Percentiles rank a stretch among this genome's conserved stretches.
These are phyloP conservation scores for Sparidentex hasta DNA, from an alignment of 2,797 vertebrate species.

Conservation along the genomic window DNA sequence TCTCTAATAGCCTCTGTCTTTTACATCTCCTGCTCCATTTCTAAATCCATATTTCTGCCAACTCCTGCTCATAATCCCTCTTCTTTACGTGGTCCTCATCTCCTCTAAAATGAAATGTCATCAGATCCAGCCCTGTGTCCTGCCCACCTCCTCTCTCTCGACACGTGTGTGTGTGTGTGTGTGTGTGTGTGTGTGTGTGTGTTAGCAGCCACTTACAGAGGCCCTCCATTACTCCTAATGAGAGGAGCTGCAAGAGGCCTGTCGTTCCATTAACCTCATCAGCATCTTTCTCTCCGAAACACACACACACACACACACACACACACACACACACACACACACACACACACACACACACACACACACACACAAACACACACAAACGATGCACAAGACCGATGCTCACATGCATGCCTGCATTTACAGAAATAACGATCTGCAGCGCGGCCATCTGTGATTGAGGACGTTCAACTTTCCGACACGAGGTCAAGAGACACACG, in stretches of 20 bases:
- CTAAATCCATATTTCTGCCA: slow-evolving; percentile 16
- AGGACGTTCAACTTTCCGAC: slow-evolving; percentile 17
- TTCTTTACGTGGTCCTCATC: slow-evolving; percentile 1
- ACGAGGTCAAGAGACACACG: background rate
- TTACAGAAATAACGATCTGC: slow-evolving; percentile 32
- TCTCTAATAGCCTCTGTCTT: background rate
- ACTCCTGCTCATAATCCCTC: background rate
- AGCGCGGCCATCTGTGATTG: slow-evolving; percentile 5
- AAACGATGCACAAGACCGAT: background rate
- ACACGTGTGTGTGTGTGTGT: background rate
- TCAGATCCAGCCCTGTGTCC: slow-evolving; percentile 18
- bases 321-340: background rate
- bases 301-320: background rate
- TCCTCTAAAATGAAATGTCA: slow-evolving; percentile 40
- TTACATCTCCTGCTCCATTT: background rate
- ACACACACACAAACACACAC: background rate
- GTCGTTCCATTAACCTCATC: slow-evolving; percentile 64
- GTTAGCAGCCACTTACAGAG: slow-evolving; percentile 46
- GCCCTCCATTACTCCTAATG: slow-evolving; percentile 66
- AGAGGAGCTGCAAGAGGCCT: slow-evolving; percentile 52
- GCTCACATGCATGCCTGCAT: slow-evolving; percentile 10
- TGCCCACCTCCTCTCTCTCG: slow-evolving; percentile 18
- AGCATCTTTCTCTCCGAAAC: slow-evolving; percentile 25
- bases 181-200: slow-evolving; percentile 14
- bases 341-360: slow-evolving; percentile 17